These are phyloP conservation scores for Torymus tubicola DNA, from an alignment of 2,888 invertebrate genomes.

Conservation along the genomic window DNA sequence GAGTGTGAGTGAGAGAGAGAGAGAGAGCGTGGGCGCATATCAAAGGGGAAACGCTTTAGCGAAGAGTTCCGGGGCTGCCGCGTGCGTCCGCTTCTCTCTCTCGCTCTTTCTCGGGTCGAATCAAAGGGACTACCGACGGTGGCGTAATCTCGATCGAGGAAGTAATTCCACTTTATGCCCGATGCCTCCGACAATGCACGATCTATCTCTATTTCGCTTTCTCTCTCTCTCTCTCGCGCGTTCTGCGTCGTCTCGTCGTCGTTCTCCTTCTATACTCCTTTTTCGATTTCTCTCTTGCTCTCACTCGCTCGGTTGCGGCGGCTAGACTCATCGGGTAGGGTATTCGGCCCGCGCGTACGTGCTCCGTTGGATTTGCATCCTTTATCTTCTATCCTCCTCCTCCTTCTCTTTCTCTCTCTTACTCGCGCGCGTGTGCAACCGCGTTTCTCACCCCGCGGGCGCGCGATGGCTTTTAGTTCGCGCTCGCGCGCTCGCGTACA, in stretches of 20 bases:
- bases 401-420: constrained; percentile 10
- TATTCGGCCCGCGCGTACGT: constrained; percentile 14
- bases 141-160: constrained; percentile 46
- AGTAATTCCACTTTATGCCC: constrained; percentile 51
- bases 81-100: too few species aligned
- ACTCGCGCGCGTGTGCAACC: too few species aligned
- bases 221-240: background rate
- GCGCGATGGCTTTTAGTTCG: constrained; percentile 21
- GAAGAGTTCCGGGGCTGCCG: background rate
- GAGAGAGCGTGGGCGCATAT: background rate
- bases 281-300: constrained; percentile 20
- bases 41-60: constrained; percentile 29
- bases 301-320: background rate
- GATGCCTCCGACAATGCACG: constrained; percentile 28
- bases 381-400: constrained; percentile 22
- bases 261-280: background rate
- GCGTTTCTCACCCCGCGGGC: background rate
- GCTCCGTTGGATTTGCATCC: constrained; percentile 19
- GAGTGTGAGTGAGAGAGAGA: too few species aligned
- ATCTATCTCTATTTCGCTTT: constrained; percentile 35
- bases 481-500: background rate
- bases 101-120: background rate
- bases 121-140: constrained; percentile 18
- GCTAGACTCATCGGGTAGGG: too few species aligned
- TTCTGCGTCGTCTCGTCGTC: background rate